These are phyloP conservation scores for Drosophila melanica DNA, from an alignment of 1,140 invertebrate genomes.

Conservation along the genomic window DNA sequence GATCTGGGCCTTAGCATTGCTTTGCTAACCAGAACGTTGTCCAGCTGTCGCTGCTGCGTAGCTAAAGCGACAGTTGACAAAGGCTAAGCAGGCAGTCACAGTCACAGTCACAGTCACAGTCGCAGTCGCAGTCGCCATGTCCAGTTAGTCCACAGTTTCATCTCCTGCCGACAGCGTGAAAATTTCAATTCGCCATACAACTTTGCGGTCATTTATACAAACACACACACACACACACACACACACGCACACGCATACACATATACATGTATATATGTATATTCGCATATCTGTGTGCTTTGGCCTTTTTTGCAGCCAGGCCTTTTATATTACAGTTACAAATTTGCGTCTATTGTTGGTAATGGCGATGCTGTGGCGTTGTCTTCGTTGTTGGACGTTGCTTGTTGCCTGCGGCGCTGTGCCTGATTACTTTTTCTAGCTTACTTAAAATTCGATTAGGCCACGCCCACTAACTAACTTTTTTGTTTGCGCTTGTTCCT, in stretches of 20 bases:
- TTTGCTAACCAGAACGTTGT: conserved; percentile 30
- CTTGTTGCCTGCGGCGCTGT: conserved; percentile 56
- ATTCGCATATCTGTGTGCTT: conserved; percentile 10
- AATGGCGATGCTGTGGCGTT: conserved; percentile 53
- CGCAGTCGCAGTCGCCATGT: conserved; percentile 10
- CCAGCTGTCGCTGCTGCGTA: conserved; percentile 61
- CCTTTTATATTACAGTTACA: conserved; percentile 78
- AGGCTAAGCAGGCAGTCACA: conserved; percentile 68
- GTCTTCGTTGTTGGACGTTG: conserved; percentile 40
- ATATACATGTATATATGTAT: conserved; percentile 10
- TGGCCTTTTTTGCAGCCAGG: conserved; percentile 22
- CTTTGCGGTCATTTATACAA: conserved; percentile 74
- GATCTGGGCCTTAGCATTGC: conserved; percentile 8
- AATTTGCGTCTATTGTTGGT: conserved; percentile 79
- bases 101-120: conserved; percentile 4
- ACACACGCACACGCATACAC: conserved; percentile 11
- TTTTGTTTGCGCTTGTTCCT: conserved; percentile 38
- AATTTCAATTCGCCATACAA: conserved; percentile 78
- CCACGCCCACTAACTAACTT: conserved; percentile 79
- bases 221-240: conserved; percentile 24
- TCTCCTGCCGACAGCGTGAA: conserved; percentile 70
- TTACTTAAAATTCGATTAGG: conserved; percentile 80
- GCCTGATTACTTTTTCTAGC: conserved; percentile 80
- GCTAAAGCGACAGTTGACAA: conserved; percentile 79
- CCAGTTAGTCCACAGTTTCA: conserved; percentile 69